These are phyloP conservation scores for Macheiramphus alcinus DNA, from an alignment of 2,113 vertebrate species.

Conservation along the genomic window DNA sequence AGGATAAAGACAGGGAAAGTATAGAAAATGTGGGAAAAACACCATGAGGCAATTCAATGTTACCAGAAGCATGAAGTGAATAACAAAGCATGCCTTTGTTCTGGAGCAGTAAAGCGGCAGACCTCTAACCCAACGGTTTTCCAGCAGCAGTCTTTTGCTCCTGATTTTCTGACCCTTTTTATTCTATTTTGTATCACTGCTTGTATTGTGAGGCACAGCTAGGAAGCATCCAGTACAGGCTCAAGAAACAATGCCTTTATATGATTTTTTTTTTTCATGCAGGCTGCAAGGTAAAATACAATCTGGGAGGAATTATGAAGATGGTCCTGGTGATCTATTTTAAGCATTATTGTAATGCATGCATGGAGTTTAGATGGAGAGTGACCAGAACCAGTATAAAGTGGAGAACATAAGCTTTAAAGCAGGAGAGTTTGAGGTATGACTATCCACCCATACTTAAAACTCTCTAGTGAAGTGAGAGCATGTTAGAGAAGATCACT, in stretches of 20 bases:
- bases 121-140: background rate
- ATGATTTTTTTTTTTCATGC: background rate
- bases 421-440: background rate
- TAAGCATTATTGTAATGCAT: background rate
- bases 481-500: background rate
- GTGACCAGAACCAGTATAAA: background rate
- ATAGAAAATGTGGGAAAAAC: background rate
- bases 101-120: background rate
- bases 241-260: background rate
- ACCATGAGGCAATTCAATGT: background rate
- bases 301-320: background rate
- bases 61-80: background rate
- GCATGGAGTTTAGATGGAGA: background rate
- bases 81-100: background rate
- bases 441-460: background rate
- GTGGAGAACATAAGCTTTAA: background rate
- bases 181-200: background rate
- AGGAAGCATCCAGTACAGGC: background rate
- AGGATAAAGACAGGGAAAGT: background rate
- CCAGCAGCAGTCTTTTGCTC: background rate
- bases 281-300: background rate
- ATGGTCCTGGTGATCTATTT: background rate
- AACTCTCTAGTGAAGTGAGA: background rate
- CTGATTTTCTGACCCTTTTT: background rate
- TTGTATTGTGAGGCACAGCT: background rate